Conservation (phyloP, 37 sponge, comb jelly and placozoan species). For the Theonella swinhoei region DNA sequence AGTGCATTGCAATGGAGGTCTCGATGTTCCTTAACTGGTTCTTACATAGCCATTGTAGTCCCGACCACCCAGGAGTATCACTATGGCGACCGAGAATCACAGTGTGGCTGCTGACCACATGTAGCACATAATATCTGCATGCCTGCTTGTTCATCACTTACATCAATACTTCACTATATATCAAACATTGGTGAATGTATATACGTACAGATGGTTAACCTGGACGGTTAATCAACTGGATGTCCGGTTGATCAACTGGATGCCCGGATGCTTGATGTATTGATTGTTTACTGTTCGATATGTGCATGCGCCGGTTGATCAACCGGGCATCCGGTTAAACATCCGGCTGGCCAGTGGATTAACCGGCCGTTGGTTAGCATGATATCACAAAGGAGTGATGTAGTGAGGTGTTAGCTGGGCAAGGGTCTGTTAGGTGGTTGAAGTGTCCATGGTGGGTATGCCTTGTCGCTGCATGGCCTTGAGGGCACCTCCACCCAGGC, state of each 20-base stretch:
- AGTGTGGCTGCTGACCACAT: not conserved
- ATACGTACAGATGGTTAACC: not conserved
- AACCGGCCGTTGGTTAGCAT: too few species aligned
- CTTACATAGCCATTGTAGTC: not conserved
- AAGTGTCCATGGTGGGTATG: not conserved
- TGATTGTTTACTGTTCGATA: too few species aligned
- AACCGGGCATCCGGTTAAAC: too few species aligned
- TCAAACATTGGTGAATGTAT: not conserved
- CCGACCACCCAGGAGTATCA: not conserved
- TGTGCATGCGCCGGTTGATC: too few species aligned
- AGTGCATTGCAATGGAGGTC: not conserved
- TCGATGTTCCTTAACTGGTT: not conserved
- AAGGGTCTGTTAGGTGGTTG: not conserved
- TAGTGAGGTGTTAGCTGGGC: not conserved
- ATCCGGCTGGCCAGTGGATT: too few species aligned
- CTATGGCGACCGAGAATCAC: not conserved
- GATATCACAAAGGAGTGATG: too few species aligned
- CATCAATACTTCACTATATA: not conserved
- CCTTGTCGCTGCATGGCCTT: not conserved
- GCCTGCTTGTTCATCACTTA: too few species aligned
- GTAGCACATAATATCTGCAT: not conserved
- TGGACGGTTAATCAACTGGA: too few species aligned
- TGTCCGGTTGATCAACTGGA: too few species aligned
- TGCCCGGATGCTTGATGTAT: too few species aligned
- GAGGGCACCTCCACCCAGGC: constrained; percentile 63